Evolutionary conservation across 2,113 vertebrate species (phyloP).

Genomic region (Tyrannus savana): DNA sequence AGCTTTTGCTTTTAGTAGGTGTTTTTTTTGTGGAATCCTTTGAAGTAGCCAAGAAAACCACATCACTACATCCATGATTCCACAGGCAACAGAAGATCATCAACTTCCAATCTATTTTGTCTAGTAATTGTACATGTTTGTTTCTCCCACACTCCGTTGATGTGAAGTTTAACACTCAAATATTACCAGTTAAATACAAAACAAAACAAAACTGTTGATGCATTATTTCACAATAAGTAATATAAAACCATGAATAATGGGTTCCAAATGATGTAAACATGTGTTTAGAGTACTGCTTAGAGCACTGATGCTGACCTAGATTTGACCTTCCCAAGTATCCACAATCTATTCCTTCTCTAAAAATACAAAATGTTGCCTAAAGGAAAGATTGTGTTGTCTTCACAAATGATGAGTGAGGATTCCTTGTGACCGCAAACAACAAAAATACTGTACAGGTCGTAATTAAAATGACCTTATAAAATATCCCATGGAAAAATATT

Average conservation of each 20-base stretch:
- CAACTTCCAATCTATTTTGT: constrained; percentile 67
- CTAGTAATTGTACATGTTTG: constrained; percentile 58
- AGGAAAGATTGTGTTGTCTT: constrained; percentile 56
- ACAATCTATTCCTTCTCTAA: constrained; percentile 45
- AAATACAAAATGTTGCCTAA: constrained; percentile 59
- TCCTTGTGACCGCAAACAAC: constrained; percentile 53
- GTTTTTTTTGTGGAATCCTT: constrained; percentile 62
- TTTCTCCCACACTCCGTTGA: constrained; percentile 60
- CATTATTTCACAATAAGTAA: constrained; percentile 69
- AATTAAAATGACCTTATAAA: constrained; percentile 71
- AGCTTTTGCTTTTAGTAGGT: constrained; percentile 38
- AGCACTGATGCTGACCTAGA: constrained; percentile 52
- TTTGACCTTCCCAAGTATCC: constrained; percentile 65
- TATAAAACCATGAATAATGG: constrained; percentile 67
- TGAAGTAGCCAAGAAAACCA: constrained; percentile 73
- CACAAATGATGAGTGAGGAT: constrained; percentile 48
- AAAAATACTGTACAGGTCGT: constrained; percentile 47
- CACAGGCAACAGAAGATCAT: constrained; percentile 58
- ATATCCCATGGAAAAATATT: constrained; percentile 70
- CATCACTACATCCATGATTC: constrained; percentile 57
- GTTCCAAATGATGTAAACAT: constrained; percentile 67
- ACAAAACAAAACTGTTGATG: constrained; percentile 67
- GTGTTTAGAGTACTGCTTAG: constrained; percentile 31
- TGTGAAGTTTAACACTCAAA: constrained; percentile 48
- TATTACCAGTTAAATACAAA: constrained; percentile 67